Evolutionary conservation across 92 coral and sea anemone genomes (phyloP).

Genomic region (Epizoanthus illoricatus): DNA sequence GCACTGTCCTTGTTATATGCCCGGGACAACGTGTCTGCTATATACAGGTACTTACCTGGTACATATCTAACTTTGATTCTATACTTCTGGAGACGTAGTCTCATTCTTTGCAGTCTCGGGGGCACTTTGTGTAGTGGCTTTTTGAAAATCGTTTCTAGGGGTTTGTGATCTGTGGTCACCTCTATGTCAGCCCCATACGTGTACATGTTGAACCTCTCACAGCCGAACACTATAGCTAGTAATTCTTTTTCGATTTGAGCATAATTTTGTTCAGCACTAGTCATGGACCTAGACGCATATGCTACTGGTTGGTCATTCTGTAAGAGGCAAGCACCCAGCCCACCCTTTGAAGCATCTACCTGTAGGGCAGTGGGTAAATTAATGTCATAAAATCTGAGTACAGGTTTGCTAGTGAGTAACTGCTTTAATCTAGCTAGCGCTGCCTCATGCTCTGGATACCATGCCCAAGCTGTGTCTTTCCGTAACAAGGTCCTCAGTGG

Average conservation of each 20-base stretch:
- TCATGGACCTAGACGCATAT: slow-evolving; percentile 40
- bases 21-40: slow-evolving; percentile 55
- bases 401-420: slow-evolving; percentile 45
- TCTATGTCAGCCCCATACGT: slow-evolving; percentile 46
- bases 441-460: slow-evolving; percentile 28
- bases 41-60: slow-evolving; percentile 52
- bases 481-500: slow-evolving; percentile 34
- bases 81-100: slow-evolving; percentile 51
- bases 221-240: slow-evolving; percentile 45
- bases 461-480: slow-evolving; percentile 24
- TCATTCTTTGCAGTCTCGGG: slow-evolving; percentile 54
- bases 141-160: slow-evolving; percentile 46
- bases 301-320: slow-evolving; percentile 57
- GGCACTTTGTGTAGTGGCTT: slow-evolving; percentile 55
- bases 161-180: slow-evolving; percentile 60
- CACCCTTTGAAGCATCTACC: slow-evolving; percentile 63
- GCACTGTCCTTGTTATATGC: slow-evolving; percentile 31
- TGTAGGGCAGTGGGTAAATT: slow-evolving; percentile 52
- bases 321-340: slow-evolving; percentile 53
- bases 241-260: slow-evolving; percentile 38
- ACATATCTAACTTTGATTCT: slow-evolving; percentile 35
- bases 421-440: slow-evolving; percentile 37
- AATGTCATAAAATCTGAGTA: slow-evolving; percentile 51
- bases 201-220: slow-evolving; percentile 49
- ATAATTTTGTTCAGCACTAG: slow-evolving; percentile 28